These are phyloP conservation scores for Hymenochirus boettgeri DNA, from an alignment of 2,113 vertebrate genomes.

Conservation along the genomic window DNA sequence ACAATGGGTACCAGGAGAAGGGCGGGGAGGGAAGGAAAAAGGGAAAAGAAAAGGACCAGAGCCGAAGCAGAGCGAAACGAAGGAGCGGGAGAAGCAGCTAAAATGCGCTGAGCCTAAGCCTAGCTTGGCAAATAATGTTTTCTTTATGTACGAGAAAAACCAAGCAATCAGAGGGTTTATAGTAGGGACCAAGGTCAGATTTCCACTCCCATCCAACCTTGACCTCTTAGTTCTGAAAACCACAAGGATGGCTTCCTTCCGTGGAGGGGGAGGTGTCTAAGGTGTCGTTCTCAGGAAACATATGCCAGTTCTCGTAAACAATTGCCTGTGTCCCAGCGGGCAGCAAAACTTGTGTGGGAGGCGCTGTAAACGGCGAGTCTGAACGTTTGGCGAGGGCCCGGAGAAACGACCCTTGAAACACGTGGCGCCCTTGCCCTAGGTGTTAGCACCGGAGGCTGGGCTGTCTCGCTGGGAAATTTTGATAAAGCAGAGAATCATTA, in stretches of 20 bases:
- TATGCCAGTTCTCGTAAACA: no score
- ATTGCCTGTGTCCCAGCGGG: slow-evolving; percentile 90
- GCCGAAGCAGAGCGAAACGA: no score
- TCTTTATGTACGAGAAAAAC: slow-evolving; percentile 92
- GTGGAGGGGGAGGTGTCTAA: no score
- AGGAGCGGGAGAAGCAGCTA: slow-evolving; percentile 89
- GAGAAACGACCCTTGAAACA: slow-evolving; percentile 95
- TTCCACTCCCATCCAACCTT: slow-evolving; percentile 84
- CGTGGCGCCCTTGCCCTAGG: no score
- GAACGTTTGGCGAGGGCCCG: no score
- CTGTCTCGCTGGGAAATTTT: slow-evolving; percentile 93
- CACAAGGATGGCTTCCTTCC: no score
- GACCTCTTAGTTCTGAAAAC: no score
- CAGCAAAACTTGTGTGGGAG: slow-evolving; percentile 94
- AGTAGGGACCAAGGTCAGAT: slow-evolving; percentile 81
- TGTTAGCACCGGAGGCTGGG: slow-evolving; percentile 93
- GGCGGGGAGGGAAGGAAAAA: no score
- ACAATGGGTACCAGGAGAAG: slow-evolving; percentile 83
- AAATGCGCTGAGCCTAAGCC: slow-evolving; percentile 88
- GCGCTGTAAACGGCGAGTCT: no score
- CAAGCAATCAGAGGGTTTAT: slow-evolving; percentile 87
- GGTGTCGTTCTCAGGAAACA: no score
- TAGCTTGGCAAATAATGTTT: no score
- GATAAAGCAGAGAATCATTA: slow-evolving; percentile 97
- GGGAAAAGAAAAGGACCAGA: no score